These are phyloP conservation scores for Pagrus major DNA, from an alignment of 2,113 vertebrate genomes.

Conservation along the genomic window DNA sequence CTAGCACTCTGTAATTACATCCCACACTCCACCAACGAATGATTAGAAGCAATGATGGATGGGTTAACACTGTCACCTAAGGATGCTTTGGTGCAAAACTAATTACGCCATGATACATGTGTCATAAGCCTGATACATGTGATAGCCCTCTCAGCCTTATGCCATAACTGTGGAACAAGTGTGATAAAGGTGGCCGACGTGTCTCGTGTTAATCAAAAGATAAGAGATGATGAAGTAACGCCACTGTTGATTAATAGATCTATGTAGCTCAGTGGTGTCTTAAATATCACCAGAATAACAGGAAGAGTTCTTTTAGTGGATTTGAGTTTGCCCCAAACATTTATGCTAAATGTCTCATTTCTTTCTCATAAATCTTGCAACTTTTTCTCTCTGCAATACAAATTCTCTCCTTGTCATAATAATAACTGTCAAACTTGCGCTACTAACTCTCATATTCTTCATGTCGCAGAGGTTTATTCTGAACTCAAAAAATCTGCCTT, in stretches of 20 bases:
- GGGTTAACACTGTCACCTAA: slow-evolving; percentile 76
- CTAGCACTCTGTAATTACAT: slow-evolving; percentile 80
- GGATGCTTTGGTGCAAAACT: slow-evolving; percentile 75
- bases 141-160: slow-evolving; percentile 60
- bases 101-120: slow-evolving; percentile 76
- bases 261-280: neutral
- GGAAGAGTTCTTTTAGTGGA: slow-evolving; percentile 4
- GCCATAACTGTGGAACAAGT: slow-evolving; percentile 48
- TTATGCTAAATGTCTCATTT: neutral
- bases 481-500: no score
- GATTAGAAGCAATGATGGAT: slow-evolving; percentile 81
- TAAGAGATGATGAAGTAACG: slow-evolving; percentile 73
- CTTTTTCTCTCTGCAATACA: neutral
- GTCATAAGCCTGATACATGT: slow-evolving; percentile 72
- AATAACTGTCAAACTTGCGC: no score
- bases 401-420: neutral
- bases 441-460: no score
- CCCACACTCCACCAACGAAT: slow-evolving; percentile 70
- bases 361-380: neutral
- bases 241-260: slow-evolving; percentile 52
- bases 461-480: no score
- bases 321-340: slow-evolving; percentile 22
- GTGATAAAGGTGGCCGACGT: slow-evolving; percentile 64
- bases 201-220: slow-evolving; percentile 72
- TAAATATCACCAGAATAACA: neutral